A percentile compares a stretch with the other conserved stretches of the same genome.
Evolutionary conservation across 2,888 invertebrate genomes (phyloP).

Genomic region (Noctua janthina): DNA sequence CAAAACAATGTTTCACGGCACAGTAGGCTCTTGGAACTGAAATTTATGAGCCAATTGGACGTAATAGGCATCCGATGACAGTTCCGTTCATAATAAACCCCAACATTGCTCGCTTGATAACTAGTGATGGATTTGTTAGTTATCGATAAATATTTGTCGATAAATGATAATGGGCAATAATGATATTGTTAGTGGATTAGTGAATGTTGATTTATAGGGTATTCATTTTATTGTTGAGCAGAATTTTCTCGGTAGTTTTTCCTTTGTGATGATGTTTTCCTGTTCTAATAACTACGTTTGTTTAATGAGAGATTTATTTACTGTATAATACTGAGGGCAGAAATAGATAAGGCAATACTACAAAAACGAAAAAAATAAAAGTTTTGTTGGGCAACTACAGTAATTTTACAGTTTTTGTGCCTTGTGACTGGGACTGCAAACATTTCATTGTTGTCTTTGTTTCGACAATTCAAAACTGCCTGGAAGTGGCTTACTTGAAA

Average conservation of each 20-base stretch:
- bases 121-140: conserved; percentile 62
- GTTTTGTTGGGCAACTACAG: too few relatives aligned
- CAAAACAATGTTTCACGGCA: conserved; percentile 64
- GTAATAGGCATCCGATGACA: conserved; percentile 79
- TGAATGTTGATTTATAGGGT: conserved; percentile 2
- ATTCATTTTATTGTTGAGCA: conserved; percentile 15
- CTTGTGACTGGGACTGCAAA: too few relatives aligned
- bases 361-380: background rate
- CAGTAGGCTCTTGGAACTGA: conserved; percentile 67
- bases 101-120: conserved; percentile 69
- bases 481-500: too few relatives aligned
- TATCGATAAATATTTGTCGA: conserved; percentile 62
- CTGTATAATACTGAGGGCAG: background rate
- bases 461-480: too few relatives aligned
- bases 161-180: conserved; percentile 51
- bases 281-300: background rate
- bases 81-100: conserved; percentile 77
- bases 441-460: too few relatives aligned
- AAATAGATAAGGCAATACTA: background rate
- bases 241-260: conserved; percentile 1
- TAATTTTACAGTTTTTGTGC: too few relatives aligned
- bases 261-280: background rate
- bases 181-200: conserved; percentile 9
- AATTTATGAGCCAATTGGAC: conserved; percentile 76
- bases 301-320: background rate